Evolutionary conservation across 2,113 vertebrate species (phyloP).

Genomic region (Periophthalmus modestus): DNA sequence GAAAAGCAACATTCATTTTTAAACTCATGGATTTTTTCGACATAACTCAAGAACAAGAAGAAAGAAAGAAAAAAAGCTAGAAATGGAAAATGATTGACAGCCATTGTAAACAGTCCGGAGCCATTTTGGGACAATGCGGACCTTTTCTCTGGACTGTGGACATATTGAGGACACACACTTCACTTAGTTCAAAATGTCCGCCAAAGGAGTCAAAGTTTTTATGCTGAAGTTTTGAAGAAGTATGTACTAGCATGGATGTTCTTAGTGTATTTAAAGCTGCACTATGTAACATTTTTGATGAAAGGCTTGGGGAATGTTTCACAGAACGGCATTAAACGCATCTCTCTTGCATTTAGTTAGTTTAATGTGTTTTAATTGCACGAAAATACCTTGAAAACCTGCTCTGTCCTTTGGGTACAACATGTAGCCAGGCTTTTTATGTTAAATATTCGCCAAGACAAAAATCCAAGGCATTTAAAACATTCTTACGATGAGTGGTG

Average conservation of each 20-base stretch:
- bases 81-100: neutral
- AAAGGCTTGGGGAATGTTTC: no score
- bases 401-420: no score
- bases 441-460: no score
- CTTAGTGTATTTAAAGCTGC: neutral
- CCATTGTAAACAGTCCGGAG: neutral
- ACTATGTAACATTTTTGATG: neutral
- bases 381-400: no score
- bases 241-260: neutral
- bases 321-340: no score
- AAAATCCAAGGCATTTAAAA: no score
- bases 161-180: conserved; percentile 24
- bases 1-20: conserved; percentile 28
- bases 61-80: neutral
- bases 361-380: no score
- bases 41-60: neutral
- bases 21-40: conserved; percentile 1
- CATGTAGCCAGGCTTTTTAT: no score
- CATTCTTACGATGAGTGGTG: no score
- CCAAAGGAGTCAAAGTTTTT: conserved; percentile 7
- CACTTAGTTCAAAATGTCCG: neutral
- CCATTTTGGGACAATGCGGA: neutral
- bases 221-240: conserved; percentile 27
- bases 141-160: conserved; percentile 7
- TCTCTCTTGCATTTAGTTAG: no score